Evolutionary conservation across 2,113 vertebrate species (phyloP), one percentile per base, ranked within the genome.

Genomic region (Macaca nemestrina): DNA sequence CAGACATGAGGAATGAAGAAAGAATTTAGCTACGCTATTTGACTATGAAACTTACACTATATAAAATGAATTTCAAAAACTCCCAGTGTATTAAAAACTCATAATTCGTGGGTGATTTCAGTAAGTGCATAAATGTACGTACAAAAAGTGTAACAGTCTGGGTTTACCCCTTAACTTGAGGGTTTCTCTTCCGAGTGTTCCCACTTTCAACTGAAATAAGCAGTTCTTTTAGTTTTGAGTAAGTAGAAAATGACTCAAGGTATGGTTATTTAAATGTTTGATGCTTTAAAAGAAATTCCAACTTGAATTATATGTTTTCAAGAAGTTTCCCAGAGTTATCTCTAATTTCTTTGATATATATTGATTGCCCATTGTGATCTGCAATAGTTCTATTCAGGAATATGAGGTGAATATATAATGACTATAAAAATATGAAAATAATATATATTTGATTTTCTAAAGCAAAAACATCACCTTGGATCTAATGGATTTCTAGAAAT

Each of bases 131-230:
- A 97, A 87, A 95, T 85, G 88, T 97, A 94, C 90, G 82, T 97
- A 68, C 88, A 96, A n/a, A 88, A 94, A 96, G 9, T 92, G 14
- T 72, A 90, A 79, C 97, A 79, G 94, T 96, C 96, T 95, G 92
- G 85, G 20, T 97, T 98, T 93, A 93, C 64, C 73, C 93, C 30
- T 96, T 50, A 96, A 55, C 94, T 95, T 97, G 95, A 96, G 85
- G 83, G 87, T 97, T 97, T 98, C 94, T 97, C 70, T 98, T 98
- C 94, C 97, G 95, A 98, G 96, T 22, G 94, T 98, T 98, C 92
- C 94, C 96, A 90, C 73, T 98, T 98, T 98, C 92, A 93, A 90
- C 94, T 97, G 86, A 98, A 97, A 96, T 76, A 89, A 96, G 48
- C 3, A 70, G 61, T 23, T 98, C 32, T 98, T 95, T 97, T 91